Conservation (phyloP, 2,113 vertebrate genomes). For the Seriola rivoliana region DNA sequence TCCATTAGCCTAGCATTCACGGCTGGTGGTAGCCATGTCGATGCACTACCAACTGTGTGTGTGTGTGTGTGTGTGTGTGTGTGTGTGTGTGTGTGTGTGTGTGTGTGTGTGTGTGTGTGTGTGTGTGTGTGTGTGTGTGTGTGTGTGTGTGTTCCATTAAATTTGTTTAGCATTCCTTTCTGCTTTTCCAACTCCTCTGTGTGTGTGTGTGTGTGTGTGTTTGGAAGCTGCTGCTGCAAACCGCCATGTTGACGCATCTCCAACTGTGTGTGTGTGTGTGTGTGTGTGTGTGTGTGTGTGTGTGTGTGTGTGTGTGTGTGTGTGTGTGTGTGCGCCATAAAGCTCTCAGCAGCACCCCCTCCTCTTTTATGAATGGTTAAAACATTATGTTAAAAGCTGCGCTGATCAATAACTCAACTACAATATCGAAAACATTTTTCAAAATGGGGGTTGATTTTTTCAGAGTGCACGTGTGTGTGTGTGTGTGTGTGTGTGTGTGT, state of each 20-base stretch:
- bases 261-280: slow-evolving; percentile 5
- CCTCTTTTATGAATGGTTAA: slow-evolving; percentile 53
- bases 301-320: slow-evolving; percentile 21
- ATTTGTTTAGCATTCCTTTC: too few relatives aligned
- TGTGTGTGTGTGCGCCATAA: slow-evolving; percentile 27
- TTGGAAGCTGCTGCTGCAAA: too few relatives aligned
- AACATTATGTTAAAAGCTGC: slow-evolving; percentile 77
- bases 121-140: slow-evolving; percentile 17
- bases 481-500: slow-evolving; percentile 17
- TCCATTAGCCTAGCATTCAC: slow-evolving; percentile 58
- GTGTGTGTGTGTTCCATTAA: too few relatives aligned
- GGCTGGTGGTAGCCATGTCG: slow-evolving; percentile 39
- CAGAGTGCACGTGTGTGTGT: slow-evolving; percentile 31
- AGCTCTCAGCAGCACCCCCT: slow-evolving; percentile 15
- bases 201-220: background rate
- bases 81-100: slow-evolving; percentile 19
- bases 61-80: slow-evolving; percentile 10
- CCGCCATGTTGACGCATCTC: slow-evolving; percentile 25
- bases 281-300: slow-evolving; percentile 18
- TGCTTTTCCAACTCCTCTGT: background rate
- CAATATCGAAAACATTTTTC: slow-evolving; percentile 53
- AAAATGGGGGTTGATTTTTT: slow-evolving; percentile 45
- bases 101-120: slow-evolving; percentile 34
- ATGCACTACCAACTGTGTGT: slow-evolving; percentile 21
- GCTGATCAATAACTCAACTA: slow-evolving; percentile 64